Evolutionary conservation across 2,797 vertebrate species (phyloP).

Genomic region (Chloroceryle inda): DNA sequence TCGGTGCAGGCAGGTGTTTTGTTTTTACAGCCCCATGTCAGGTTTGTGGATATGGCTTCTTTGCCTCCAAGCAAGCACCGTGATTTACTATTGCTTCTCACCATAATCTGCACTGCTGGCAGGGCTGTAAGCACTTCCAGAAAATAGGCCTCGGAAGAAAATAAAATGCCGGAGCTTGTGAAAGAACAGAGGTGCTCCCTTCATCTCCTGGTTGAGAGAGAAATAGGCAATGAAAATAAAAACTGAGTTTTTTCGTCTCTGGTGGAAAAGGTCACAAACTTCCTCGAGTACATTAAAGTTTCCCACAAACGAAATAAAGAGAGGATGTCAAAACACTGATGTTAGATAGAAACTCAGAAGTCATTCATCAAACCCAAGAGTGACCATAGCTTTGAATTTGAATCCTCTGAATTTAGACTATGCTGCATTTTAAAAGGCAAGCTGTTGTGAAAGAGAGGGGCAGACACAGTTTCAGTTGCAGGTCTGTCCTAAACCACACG

Average conservation of each 20-base stretch:
- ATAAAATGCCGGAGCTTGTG: neutral
- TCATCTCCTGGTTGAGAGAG: neutral
- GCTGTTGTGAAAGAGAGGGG: neutral
- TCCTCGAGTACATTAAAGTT: neutral
- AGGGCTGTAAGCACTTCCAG: neutral
- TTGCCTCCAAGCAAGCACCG: neutral
- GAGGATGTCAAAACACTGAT: neutral
- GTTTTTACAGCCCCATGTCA: neutral
- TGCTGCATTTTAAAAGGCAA: neutral
- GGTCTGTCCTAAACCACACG: neutral
- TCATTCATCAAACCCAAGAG: neutral
- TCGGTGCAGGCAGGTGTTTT: neutral
- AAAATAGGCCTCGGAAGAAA: neutral
- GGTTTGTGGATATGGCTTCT: neutral
- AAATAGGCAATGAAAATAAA: neutral
- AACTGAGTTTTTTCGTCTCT: neutral
- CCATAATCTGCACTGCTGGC: neutral
- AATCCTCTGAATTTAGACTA: neutral
- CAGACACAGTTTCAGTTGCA: neutral
- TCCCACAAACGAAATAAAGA: neutral
- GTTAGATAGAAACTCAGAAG: neutral
- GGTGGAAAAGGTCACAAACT: neutral
- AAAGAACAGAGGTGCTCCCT: neutral
- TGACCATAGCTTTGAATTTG: neutral
- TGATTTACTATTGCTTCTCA: constrained; percentile 22